A percentile compares a stretch with the other conserved stretches of the same genome.
Conservation (phyloP, 2,113 vertebrate species). For the Platichthys flesus region DNA sequence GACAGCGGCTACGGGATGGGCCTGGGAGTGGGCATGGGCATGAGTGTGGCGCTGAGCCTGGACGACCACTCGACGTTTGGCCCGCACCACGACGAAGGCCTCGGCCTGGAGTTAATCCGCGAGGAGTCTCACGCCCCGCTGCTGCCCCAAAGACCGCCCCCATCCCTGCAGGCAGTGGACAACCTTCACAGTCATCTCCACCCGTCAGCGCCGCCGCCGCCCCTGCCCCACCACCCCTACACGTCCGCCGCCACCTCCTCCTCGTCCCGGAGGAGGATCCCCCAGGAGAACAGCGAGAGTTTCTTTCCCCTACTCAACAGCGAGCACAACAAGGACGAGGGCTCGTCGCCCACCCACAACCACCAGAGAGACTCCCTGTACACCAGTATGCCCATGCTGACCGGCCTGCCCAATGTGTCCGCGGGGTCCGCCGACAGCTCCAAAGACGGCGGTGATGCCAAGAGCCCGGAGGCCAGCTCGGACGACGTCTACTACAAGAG, state of each 20-base stretch:
- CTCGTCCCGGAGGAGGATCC: slow-evolving; percentile 88
- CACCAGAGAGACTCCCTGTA: slow-evolving; percentile 92
- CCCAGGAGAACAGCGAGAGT: slow-evolving; percentile 96
- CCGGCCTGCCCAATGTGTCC: slow-evolving; percentile 81
- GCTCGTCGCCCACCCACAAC: slow-evolving; percentile 82
- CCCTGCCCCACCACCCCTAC: slow-evolving; percentile 85
- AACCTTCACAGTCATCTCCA: slow-evolving; percentile 76
- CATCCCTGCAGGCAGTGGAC: slow-evolving; percentile 81
- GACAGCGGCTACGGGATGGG: slow-evolving; percentile 87
- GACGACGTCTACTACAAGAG: slow-evolving; percentile 99
- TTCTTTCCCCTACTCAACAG: slow-evolving; percentile 95
- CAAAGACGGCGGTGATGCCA: slow-evolving; percentile 69
- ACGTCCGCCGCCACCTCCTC: slow-evolving; percentile 67
- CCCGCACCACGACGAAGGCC: slow-evolving; percentile 78
- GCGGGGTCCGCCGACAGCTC: slow-evolving; percentile 73
- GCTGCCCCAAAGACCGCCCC: slow-evolving; percentile 88
- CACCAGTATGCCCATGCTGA: slow-evolving; percentile 94
- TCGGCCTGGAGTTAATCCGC: slow-evolving; percentile 92
- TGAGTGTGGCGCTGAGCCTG: slow-evolving; percentile 73
- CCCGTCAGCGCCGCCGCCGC: slow-evolving; percentile 83
- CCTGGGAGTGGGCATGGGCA: slow-evolving; percentile 82
- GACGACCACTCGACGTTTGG: slow-evolving; percentile 77
- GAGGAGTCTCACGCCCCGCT: slow-evolving; percentile 93
- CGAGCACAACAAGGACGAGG: slow-evolving; percentile 90
- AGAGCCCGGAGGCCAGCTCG: slow-evolving; percentile 71